These are phyloP conservation scores for Uromys caudimaculatus DNA, from an alignment of 2,797 vertebrate species.

Conservation along the genomic window DNA sequence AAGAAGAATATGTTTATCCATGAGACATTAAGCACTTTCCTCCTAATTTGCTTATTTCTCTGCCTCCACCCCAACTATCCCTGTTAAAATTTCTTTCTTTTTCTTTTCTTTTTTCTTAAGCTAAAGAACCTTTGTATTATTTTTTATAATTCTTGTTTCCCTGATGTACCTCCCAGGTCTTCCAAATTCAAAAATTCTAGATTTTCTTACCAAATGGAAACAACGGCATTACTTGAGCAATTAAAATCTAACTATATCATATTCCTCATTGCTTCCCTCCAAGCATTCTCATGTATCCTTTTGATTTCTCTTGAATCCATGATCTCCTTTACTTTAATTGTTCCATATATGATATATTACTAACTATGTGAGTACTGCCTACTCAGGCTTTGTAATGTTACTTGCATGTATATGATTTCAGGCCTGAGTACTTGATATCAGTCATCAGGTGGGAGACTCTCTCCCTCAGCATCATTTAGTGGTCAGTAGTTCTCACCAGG, in stretches of 20 bases:
- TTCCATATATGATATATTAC: background rate
- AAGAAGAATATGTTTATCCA: background rate
- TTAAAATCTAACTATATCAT: background rate
- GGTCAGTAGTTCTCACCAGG: background rate
- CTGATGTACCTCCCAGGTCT: background rate
- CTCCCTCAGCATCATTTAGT: background rate
- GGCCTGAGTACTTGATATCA: background rate
- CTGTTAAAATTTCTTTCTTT: background rate
- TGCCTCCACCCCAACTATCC: background rate
- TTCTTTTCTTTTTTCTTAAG: background rate
- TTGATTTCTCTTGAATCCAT: background rate
- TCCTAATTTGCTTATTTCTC: background rate
- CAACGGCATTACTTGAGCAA: background rate
- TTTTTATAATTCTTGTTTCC: background rate
- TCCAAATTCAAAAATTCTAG: background rate
- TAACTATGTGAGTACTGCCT: too few species aligned
- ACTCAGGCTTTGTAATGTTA: too few species aligned
- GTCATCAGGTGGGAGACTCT: background rate
- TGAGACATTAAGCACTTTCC: background rate
- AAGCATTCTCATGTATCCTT: accelerated
- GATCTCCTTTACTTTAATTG: background rate
- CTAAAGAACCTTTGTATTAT: background rate
- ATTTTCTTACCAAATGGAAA: background rate
- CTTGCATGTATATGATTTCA: background rate
- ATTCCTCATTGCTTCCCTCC: background rate